Evolutionary conservation across 2,888 invertebrate genomes (phyloP), one percentile per base, ranked within the genome.

Genomic region (Athalia cordata): DNA sequence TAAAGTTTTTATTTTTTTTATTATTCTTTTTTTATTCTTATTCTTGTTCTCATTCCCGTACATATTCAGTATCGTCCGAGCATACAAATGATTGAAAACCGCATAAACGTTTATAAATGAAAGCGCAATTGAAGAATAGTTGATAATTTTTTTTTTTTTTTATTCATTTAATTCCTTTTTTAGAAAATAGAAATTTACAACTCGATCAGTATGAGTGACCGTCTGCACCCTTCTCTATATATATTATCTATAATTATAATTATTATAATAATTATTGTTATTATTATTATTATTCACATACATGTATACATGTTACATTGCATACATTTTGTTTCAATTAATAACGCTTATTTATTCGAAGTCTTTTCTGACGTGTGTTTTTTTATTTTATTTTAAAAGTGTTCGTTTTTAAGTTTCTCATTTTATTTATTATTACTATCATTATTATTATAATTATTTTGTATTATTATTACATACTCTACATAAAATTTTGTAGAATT

Each of bases 161-260:
- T 59, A 29, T 7, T 45, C 45, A 8, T 13, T 29, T 29, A 2
- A 29, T 29, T 29, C 29, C 57, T 59, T 15, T 4, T 15, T 47
- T 15, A 13, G 43, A 50, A 47, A 65, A 57, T 59, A n/a, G 47
- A 59, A 72, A n/a, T 13, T 29, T 13, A 55, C 11, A 68, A 50
- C 45, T 50, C 70, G 52, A 55, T 68, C 7, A 55, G 70, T 70
- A 57, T 72, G 72, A 72, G 59, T 59, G 72, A 45, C 72, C 72
- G 72, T 72, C 72, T 59, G 72, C 72, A 72, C 72, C 72, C 72
- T 72, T 72, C 72, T 55, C 11, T 43, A 15, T 45, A 45, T 52
- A 52, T 52, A 15, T 68, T 68, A 55, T 52, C 52, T 52, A 68
- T 43, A 55, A 8, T 68, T 50, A 52, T 52, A 6, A 55, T n/a